Evolutionary conservation across 2,113 vertebrate genomes (phyloP).

Genomic region (Ammodramus savannarum): DNA sequence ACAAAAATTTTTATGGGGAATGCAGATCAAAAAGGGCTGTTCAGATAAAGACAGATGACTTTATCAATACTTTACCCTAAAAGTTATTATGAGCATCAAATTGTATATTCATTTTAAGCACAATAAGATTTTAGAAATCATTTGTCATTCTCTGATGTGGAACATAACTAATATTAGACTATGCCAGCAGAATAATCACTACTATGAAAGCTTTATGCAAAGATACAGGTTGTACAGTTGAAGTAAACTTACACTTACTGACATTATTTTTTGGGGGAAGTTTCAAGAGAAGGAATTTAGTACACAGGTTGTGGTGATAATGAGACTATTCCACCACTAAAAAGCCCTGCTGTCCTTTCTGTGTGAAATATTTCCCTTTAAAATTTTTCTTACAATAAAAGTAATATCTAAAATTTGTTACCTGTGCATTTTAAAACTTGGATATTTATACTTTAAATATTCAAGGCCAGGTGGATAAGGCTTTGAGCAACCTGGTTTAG

Average conservation of each 20-base stretch:
- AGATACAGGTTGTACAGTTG: background rate
- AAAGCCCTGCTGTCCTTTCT: background rate
- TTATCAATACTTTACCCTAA: background rate
- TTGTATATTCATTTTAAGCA: background rate
- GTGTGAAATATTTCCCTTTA: background rate
- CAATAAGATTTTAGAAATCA: background rate
- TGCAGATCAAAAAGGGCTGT: background rate
- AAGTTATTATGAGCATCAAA: background rate
- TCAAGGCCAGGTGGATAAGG: background rate
- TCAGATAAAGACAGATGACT: background rate
- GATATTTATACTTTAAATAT: background rate
- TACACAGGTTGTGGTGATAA: background rate
- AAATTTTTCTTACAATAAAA: background rate
- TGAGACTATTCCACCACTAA: background rate
- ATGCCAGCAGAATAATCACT: background rate
- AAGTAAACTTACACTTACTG: background rate
- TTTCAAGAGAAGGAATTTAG: background rate
- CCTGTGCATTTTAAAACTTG: background rate
- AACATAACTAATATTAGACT: background rate
- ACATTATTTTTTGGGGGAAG: background rate
- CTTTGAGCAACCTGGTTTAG: background rate
- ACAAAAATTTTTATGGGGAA: accelerated
- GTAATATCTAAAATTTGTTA: background rate
- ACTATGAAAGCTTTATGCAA: background rate
- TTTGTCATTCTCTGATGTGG: background rate